Evolutionary conservation across 2,797 vertebrate genomes (phyloP).

Genomic region (Lophius americanus): DNA sequence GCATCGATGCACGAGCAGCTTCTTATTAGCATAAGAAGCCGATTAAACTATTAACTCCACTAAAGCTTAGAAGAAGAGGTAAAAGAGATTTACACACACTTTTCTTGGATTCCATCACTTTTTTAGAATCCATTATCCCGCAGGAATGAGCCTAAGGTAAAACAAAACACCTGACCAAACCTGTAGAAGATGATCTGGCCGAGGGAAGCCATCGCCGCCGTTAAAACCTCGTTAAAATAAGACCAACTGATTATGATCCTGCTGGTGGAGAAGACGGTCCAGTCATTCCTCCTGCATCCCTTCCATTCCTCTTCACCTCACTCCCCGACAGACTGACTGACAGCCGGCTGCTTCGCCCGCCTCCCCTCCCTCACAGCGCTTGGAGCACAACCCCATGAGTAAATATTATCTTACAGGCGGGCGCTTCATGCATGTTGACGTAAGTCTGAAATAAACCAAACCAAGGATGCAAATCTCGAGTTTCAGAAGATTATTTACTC

Average conservation of each 20-base stretch:
- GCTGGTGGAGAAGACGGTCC: background rate
- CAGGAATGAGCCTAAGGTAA: too few relatives aligned
- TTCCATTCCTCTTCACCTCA: too few relatives aligned
- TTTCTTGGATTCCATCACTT: too few relatives aligned
- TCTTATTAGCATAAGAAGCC: too few relatives aligned
- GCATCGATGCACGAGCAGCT: too few relatives aligned
- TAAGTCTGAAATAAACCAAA: too few relatives aligned
- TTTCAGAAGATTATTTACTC: conserved; percentile 7
- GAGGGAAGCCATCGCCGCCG: conserved; percentile 68
- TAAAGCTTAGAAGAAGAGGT: too few relatives aligned
- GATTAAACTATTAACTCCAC: too few relatives aligned
- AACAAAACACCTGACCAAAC: conserved; percentile 33
- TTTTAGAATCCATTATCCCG: too few relatives aligned
- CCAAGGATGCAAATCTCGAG: background rate
- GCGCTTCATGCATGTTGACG: conserved; percentile 1
- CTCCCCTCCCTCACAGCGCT: too few relatives aligned
- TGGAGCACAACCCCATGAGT: conserved; percentile 59
- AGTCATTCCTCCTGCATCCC: too few relatives aligned
- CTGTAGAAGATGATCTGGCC: conserved; percentile 77
- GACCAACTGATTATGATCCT: background rate
- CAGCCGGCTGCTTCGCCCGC: background rate
- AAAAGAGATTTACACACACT: too few relatives aligned
- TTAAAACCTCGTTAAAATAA: background rate
- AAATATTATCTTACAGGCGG: conserved; percentile 79
- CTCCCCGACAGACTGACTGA: background rate